Base-by-base conservation (phyloP, 2,888 invertebrate species). In the Magallana nippona region DNA sequence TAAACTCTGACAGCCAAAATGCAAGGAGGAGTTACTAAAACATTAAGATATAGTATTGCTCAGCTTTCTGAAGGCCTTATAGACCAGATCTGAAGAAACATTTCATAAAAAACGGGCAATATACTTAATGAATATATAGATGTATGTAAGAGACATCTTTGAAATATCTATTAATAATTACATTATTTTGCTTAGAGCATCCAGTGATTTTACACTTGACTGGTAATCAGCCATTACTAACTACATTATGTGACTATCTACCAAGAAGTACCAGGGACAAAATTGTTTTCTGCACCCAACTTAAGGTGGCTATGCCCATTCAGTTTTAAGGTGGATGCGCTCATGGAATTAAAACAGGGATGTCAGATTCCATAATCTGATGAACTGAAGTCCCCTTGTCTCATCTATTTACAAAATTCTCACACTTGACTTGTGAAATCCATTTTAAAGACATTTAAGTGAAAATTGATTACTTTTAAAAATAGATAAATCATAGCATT, bases 381-480 rank as follows among this genome's bases (percentile, higher is more conserved):
- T 71, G 71, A 71, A 71, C 32, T 27, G 32, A 22, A 19, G 32
- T 22, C 27, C 32, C 13, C 63, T 15, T 13, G 13, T 32, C 22
- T 71, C 71, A 71, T 71, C 71, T 27, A 27, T 71, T 71, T 71
- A 11, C 44, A 44, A 71, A 27, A 71, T 32, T 71, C 71, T 71
- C 27, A 71, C 71, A 71, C 71, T 71, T 71, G 71, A 71, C 71
- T 71, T 71, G 5, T 71, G 3, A 71, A 27, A 71, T 22, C 71
- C 58, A 60, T n/a, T n/a, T 60, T 60, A 60, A 22, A 71, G 13
- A 10, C 19, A 27, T 15, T 27, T 71, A 27, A 13, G 71, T 22
- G 15, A 27, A 32, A 71, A 19, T 27, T 71, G 22, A 32, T 27
- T 71, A 27, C 71, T 27, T 27, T 71, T 71, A 71, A 71, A 71